phyloP scores from a whole-genome alignment of 23 tunicate species.

The Clavelina lepadiformis region DNA sequence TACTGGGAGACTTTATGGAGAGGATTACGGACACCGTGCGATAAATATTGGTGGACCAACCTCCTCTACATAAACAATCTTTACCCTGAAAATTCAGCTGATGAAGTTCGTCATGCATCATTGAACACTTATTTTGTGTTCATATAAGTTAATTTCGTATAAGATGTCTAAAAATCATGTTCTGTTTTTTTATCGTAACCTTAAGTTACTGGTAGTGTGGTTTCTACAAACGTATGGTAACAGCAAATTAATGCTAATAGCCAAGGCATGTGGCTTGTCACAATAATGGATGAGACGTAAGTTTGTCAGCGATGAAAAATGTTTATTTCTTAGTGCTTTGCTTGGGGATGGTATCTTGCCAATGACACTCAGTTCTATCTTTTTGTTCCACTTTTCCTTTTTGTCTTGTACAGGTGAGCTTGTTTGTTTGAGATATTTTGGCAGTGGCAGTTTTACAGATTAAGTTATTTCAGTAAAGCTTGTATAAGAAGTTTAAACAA shows the following conservation, averaged over 20 bases:
- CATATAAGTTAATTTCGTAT: too few relatives aligned
- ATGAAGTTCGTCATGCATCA: constrained; percentile 18
- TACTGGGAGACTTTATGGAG: constrained; percentile 6
- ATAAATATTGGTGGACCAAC: constrained; percentile 85
- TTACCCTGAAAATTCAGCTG: constrained; percentile 35
- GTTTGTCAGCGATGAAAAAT: too few relatives aligned
- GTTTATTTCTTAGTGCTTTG: constrained; percentile 61
- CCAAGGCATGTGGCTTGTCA: too few relatives aligned
- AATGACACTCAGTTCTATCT: constrained; percentile 94
- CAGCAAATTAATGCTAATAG: neutral
- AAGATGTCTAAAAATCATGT: neutral
- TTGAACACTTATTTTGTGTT: neutral
- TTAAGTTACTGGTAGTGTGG: neutral
- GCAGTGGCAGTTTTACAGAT: too few relatives aligned
- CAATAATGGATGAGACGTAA: too few relatives aligned
- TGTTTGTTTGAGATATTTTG: neutral
- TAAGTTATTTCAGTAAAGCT: too few relatives aligned
- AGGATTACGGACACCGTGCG: constrained; percentile 19
- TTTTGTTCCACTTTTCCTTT: constrained; percentile 60
- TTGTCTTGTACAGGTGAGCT: constrained; percentile 61
- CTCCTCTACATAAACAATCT: constrained; percentile 91
- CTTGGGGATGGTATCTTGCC: constrained; percentile 92
- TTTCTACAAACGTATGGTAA: neutral
- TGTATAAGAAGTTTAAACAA: too few relatives aligned
- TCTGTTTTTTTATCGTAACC: neutral